Base-by-base conservation (phyloP, 2,797 vertebrate species). In the Lacerta agilis region DNA sequence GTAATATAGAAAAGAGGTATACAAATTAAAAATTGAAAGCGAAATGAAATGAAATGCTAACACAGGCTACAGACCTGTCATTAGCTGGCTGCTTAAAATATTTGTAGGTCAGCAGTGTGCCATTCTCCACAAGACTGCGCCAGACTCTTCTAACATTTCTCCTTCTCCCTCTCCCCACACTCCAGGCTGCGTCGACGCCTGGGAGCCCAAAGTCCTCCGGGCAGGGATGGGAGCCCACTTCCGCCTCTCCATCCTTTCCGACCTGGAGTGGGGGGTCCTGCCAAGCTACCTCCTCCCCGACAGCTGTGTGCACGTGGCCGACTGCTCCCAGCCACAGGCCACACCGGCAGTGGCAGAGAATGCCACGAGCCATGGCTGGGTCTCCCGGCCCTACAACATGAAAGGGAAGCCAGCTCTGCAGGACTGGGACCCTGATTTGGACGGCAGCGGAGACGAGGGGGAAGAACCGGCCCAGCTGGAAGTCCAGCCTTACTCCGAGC, bases 191-290 rank as follows among this genome's bases (percentile, higher is more conserved):
- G 98, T 99, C 85, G 99, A 99, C 83, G 96, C 95, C 0, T 99
- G 99, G 98, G 98, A 99, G 86, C 99, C 99, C 1, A 99, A 99
- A 96, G 99, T 99, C 79, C 96, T 99, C 10, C 98, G 99, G 49
- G 98, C 98, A 18, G 99, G 98, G 0, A 99, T 99, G 98, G 99
- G 99, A 0, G 98, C 99, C 10, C 99, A 99, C 91, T 99, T 99
- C 95, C 98, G 97, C 36, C 93, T 99, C 64, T 98, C 99, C 55
- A 91, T 99, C 67, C 0, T 98, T 9, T 45, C 96, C 85, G 97
- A 75, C 79, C 92, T 99, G 93, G 96, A 95, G 61, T 99, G 99
- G 99, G 95, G 96, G 0, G 93, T 95, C 0, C 49, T 99, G 36
- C 96, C 97, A 27, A 90, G 81, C 29, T 95, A 96, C 90, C 97